These are phyloP conservation scores for Dipodomys stephensi DNA, from an alignment of 2,113 vertebrate genomes.

Conservation along the genomic window DNA sequence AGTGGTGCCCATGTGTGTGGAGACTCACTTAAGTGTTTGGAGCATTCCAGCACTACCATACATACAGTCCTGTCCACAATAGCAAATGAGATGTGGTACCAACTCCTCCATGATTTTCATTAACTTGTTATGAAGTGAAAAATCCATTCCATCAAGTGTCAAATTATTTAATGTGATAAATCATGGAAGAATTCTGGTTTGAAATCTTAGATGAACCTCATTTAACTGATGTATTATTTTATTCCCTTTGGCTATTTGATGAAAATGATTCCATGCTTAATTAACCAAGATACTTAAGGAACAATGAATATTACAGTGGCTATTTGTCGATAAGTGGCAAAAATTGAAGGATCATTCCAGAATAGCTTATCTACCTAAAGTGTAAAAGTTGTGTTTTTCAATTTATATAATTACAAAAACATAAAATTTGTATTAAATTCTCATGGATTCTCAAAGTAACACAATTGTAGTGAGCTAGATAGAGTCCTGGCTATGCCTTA, in stretches of 20 bases:
- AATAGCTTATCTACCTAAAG: slow-evolving; percentile 57
- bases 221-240: slow-evolving; percentile 76
- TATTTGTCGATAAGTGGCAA: slow-evolving; percentile 68
- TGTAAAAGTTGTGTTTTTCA: slow-evolving; percentile 28
- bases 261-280: slow-evolving; percentile 77
- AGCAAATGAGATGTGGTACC: slow-evolving; percentile 36
- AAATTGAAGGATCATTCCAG: slow-evolving; percentile 71
- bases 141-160: slow-evolving; percentile 18
- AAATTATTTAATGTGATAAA: slow-evolving; percentile 70
- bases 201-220: slow-evolving; percentile 75
- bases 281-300: slow-evolving; percentile 75
- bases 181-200: slow-evolving; percentile 61
- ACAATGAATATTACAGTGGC: slow-evolving; percentile 61
- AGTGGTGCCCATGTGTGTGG: not conserved
- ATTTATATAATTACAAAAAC: slow-evolving; percentile 64
- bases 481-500: not conserved
- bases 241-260: slow-evolving; percentile 76
- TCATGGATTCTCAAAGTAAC: slow-evolving; percentile 2
- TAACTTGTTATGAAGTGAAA: slow-evolving; percentile 39
- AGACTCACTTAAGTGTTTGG: slow-evolving; percentile 29
- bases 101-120: not conserved
- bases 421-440: not conserved
- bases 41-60: slow-evolving; percentile 38
- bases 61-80: slow-evolving; percentile 25
- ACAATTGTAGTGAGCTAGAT: not conserved